These are phyloP conservation scores for Esperia sulphurella DNA, from an alignment of 2,888 invertebrate species.

Conservation along the genomic window DNA sequence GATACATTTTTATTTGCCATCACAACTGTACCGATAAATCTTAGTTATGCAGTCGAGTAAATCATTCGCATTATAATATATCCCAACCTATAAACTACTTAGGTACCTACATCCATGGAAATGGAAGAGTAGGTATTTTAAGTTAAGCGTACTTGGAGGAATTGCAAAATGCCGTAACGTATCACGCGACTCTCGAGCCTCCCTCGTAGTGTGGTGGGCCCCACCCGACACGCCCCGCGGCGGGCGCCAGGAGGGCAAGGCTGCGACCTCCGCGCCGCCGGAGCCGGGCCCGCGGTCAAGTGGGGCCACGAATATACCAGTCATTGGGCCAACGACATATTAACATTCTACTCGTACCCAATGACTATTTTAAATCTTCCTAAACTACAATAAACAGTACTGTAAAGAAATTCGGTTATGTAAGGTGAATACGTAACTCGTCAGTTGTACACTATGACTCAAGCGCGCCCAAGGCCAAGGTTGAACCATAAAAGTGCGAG, in stretches of 20 bases:
- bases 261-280: slow-evolving; percentile 34
- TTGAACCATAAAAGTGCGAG: background rate
- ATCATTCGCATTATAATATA: no score
- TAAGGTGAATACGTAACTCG: background rate
- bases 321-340: slow-evolving; percentile 11
- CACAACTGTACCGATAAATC: no score
- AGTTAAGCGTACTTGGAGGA: no score
- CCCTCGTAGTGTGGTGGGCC: slow-evolving; percentile 15
- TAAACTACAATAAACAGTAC: background rate
- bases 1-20: no score
- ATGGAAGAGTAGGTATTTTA: no score
- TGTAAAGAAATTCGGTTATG: background rate
- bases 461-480: background rate
- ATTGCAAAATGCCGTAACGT: slow-evolving; percentile 34
- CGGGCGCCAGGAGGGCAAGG: slow-evolving; percentile 51
- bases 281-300: slow-evolving; percentile 18
- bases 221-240: slow-evolving; percentile 22
- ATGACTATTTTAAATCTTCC: background rate
- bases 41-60: no score
- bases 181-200: slow-evolving; percentile 34
- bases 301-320: slow-evolving; percentile 17
- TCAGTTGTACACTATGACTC: background rate
- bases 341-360: background rate
- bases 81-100: no score
- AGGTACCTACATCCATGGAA: no score